Conservation (phyloP, 1,140 invertebrate genomes). For the Venustaconcha ellipsiformis region DNA sequence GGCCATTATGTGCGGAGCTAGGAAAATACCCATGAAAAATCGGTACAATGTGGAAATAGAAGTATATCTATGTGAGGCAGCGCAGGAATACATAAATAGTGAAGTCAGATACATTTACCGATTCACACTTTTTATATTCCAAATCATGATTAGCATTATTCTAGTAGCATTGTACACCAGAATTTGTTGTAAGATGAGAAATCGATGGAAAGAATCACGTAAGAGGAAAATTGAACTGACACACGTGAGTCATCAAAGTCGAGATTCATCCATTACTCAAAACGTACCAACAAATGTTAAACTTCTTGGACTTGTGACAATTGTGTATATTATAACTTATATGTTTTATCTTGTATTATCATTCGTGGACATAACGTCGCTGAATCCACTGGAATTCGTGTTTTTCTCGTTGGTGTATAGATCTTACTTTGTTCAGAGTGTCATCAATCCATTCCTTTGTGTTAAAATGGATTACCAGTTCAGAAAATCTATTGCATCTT, state of each 20-base stretch:
- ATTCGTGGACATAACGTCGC: slow-evolving; percentile 9
- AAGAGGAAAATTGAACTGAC: too few relatives aligned
- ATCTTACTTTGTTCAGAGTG: slow-evolving; percentile 20
- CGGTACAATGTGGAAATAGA: background rate
- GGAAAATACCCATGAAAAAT: slow-evolving; percentile 2
- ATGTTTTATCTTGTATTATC: slow-evolving; percentile 3
- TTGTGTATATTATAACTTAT: slow-evolving; percentile 21
- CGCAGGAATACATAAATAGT: slow-evolving; percentile 1
- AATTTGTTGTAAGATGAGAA: slow-evolving; percentile 11
- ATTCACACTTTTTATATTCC: background rate
- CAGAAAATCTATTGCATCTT: background rate
- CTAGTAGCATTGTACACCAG: slow-evolving; percentile 13
- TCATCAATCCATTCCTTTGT: slow-evolving; percentile 24
- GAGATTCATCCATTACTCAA: background rate
- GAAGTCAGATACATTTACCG: slow-evolving; percentile 13
- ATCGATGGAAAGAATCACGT: too few relatives aligned
- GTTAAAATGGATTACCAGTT: slow-evolving; percentile 23
- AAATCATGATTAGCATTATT: slow-evolving; percentile 3
- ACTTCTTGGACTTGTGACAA: slow-evolving; percentile 15
- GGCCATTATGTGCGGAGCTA: slow-evolving; percentile 13
- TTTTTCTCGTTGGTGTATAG: slow-evolving; percentile 15
- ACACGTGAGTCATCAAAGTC: background rate
- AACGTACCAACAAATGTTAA: slow-evolving; percentile 5
- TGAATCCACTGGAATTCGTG: slow-evolving; percentile 12
- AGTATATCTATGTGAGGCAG: slow-evolving; percentile 18